Evolutionary conservation across 2,113 vertebrate genomes (phyloP), one percentile per base, ranked within the genome.

Genomic region (Pseudorasbora parva): DNA sequence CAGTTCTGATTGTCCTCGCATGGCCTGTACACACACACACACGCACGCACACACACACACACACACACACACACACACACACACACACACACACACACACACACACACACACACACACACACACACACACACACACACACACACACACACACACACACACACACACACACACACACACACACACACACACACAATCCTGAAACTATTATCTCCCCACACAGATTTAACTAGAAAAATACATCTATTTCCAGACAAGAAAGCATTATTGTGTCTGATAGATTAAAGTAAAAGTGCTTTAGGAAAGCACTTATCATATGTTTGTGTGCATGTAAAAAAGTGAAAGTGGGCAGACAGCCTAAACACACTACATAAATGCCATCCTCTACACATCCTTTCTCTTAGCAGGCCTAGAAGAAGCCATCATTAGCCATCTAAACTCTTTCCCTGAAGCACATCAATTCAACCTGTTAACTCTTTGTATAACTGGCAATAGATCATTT

Each of bases 371-470:
- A 27, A 27, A 66, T 49, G 8, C 11, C 25, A 64, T 49, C 6
- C 0, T 19, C 12, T 43, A 27, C 43, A 14, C 41, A 51, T 12
- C 8, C 10, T 49, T 75, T 49, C 43, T 17, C 15, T 41, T 8
- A 71, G 78, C n/a, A 56, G 17, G 3, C 11, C 3, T 1, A 33
- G 5, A 84, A 30, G 10, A 69, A 72, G 37, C 9, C 59, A 68
- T 54, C 2, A 21, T 47, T 57, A 8, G 27, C 56, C 19, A 51
- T 23, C 25, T 43, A 30, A 75, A 77, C 27, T 7, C 9, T 15
- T 78, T 84, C 47, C 51, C 23, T 27, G 12, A 27, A 79, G 23
- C 77, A 45, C 57, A 73, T 82, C 14, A 33, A 41, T 66, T 69
- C 33, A 45, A 68, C 57, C 59, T 59, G 49, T 68, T 47, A 51